Percentiles rank a stretch among this genome's conserved stretches.
These are phyloP conservation scores for Pocillopora grandis DNA, from an alignment of 92 coral and sea anemone genomes.

Conservation along the genomic window DNA sequence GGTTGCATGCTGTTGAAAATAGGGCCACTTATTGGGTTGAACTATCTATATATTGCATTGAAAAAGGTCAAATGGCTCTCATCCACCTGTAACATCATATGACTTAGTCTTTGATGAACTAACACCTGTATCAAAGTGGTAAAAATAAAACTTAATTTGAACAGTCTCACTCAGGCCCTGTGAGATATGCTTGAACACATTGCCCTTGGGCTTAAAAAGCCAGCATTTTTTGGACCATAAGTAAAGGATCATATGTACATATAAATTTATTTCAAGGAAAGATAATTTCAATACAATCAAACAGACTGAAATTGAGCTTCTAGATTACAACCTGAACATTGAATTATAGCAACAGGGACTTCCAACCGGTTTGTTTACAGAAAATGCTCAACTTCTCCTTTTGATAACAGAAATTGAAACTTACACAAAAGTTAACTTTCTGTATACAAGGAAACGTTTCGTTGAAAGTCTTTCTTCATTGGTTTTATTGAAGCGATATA, in stretches of 20 bases:
- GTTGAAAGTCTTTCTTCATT: background rate
- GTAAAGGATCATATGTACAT: background rate
- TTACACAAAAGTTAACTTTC: background rate
- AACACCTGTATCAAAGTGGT: background rate
- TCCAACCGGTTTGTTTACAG: conserved; percentile 21
- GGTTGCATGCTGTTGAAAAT: background rate
- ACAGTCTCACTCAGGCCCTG: background rate
- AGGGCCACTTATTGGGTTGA: background rate
- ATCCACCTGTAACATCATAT: background rate
- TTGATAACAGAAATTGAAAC: conserved; percentile 11
- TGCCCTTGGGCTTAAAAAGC: background rate
- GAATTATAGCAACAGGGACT: background rate
- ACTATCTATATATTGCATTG: background rate
- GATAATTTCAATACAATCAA: background rate
- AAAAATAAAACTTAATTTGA: background rate
- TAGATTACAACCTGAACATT: background rate
- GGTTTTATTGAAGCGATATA: background rate
- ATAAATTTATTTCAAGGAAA: background rate
- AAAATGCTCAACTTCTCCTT: background rate
- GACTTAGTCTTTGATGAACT: background rate
- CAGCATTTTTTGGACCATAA: background rate
- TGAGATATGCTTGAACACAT: too few species aligned
- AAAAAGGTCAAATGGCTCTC: background rate
- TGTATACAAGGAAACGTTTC: background rate
- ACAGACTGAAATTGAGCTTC: background rate